These are phyloP conservation scores for Episyrphus balteatus DNA, from an alignment of 1,140 invertebrate genomes.

Conservation along the genomic window DNA sequence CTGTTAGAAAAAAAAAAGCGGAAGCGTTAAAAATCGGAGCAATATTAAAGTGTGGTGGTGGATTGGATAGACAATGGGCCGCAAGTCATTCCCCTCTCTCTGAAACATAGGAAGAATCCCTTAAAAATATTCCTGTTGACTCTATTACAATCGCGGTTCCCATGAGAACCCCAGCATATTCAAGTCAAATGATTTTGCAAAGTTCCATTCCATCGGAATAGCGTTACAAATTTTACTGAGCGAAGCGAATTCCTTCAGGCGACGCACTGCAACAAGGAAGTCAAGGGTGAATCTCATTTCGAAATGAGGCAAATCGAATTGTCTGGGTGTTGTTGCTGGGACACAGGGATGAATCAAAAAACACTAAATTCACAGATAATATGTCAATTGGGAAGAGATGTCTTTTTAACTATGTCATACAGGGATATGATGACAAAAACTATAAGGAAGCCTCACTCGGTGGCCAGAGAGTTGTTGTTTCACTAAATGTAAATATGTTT, in stretches of 20 bases:
- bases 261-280: background rate
- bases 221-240: slow-evolving; percentile 1
- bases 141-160: background rate
- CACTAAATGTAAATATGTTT: no score
- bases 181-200: no score
- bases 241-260: background rate
- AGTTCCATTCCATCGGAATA: background rate
- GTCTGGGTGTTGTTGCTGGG: background rate
- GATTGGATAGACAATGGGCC: background rate
- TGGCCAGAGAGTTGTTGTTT: no score
- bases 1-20: no score
- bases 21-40: background rate
- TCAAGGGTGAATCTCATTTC: background rate
- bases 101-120: background rate
- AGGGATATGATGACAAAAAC: no score
- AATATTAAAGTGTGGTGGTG: background rate
- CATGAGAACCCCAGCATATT: background rate
- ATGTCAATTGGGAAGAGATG: no score
- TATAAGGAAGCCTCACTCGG: no score
- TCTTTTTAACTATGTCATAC: no score
- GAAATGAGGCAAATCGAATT: slow-evolving; percentile 1
- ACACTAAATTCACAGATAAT: no score
- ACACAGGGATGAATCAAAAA: no score
- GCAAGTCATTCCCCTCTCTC: no score
- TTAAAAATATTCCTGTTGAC: background rate